These are phyloP conservation scores for Gallinago jamesoni DNA, from an alignment of 2,113 vertebrate species.

Conservation along the genomic window DNA sequence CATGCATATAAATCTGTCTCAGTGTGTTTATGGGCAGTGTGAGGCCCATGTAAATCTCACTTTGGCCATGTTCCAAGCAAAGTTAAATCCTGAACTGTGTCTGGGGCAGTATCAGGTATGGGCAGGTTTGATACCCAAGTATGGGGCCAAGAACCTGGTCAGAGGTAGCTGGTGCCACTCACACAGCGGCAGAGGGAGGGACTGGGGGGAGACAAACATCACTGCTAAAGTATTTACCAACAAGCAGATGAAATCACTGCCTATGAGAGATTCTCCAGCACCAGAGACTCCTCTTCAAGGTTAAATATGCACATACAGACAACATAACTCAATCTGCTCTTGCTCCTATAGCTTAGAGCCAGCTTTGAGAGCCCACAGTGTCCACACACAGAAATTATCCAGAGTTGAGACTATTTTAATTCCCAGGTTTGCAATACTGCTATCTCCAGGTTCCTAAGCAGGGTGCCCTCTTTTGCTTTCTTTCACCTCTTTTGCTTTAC, in stretches of 20 bases:
- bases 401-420: neutral
- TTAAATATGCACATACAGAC: neutral
- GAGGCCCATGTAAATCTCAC: neutral
- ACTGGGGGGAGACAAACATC: neutral
- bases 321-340: neutral
- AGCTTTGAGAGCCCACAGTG: neutral
- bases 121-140: neutral
- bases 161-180: neutral
- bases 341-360: neutral
- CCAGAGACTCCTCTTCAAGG: neutral
- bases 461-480: neutral
- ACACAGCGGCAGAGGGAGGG: neutral
- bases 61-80: neutral
- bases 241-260: neutral
- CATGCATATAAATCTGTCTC: neutral
- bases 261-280: neutral
- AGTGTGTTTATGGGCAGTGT: neutral
- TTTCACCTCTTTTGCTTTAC: neutral
- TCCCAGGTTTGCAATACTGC: neutral
- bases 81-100: neutral
- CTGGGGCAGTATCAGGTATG: neutral
- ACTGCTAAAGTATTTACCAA: neutral
- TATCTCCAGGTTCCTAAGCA: neutral
- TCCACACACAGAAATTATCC: neutral
- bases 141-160: neutral